phyloP scores from a whole-genome alignment of 1,140 invertebrate species.

The Calycopis cecrops region DNA sequence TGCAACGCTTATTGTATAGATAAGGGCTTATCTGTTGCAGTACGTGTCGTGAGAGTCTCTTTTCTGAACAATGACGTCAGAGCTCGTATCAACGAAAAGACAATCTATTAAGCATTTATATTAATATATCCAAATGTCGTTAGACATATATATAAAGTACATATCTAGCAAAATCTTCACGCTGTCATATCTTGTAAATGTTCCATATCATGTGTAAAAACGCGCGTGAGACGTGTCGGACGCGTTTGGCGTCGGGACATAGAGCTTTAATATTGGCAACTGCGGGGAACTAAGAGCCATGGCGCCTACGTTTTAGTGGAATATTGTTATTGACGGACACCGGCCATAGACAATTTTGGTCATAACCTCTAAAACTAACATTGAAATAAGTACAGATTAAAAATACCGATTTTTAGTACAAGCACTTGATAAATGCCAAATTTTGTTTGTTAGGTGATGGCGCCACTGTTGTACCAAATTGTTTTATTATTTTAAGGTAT shows the following conservation, averaged over 20 bases:
- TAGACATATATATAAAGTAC: slow-evolving; percentile 58
- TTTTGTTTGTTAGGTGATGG: no score
- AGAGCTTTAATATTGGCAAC: slow-evolving; percentile 53
- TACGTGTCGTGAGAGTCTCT: slow-evolving; percentile 70
- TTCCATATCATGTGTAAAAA: slow-evolving; percentile 68
- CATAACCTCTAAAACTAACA: no score
- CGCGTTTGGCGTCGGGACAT: slow-evolving; percentile 38
- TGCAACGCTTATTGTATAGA: slow-evolving; percentile 74
- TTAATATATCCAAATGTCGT: slow-evolving; percentile 31
- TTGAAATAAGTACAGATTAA: no score
- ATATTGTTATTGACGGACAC: slow-evolving; percentile 17
- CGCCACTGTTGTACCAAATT: no score
- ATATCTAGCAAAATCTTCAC: slow-evolving; percentile 68
- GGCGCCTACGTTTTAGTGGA: slow-evolving; percentile 54
- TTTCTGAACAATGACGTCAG: slow-evolving; percentile 46
- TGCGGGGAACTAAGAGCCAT: slow-evolving; percentile 16
- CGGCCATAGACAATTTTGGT: neutral
- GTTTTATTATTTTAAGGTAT: no score
- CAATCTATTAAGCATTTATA: slow-evolving; percentile 68
- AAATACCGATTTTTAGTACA: no score
- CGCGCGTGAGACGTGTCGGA: slow-evolving; percentile 45
- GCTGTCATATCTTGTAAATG: slow-evolving; percentile 70
- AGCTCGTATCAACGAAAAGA: slow-evolving; percentile 63
- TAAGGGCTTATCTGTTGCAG: slow-evolving; percentile 71
- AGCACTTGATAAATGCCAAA: no score